Evolutionary conservation across 2,113 vertebrate genomes (phyloP), one percentile per base, ranked within the genome.

Genomic region (Rhagologus leucostigma): DNA sequence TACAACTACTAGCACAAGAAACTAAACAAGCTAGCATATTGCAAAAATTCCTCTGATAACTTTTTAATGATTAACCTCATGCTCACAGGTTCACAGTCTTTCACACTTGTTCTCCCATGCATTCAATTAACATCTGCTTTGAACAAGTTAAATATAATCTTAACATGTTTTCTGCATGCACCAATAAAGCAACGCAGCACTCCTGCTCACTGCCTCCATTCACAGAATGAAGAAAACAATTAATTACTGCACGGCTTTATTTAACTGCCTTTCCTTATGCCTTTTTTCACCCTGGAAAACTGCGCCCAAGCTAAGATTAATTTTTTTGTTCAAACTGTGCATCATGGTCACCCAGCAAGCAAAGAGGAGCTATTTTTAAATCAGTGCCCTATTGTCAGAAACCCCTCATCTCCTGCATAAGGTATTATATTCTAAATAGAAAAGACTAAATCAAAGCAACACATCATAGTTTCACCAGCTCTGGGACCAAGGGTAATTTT

Each of bases 1-100:
- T 62, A 50, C 95, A 95, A 97, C 96, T 97, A 97, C 96, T 83
- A 95, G 80, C 83, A 93, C 77, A 87, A 84, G 63, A 81, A 97
- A 77, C 73, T 59, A 89, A 97, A 96, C 91, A 92, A 97, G 82
- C 69, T 74, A 90, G 80, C 91, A 94, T 63, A 97, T n/a, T 84
- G 75, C 83, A 97, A 84, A 95, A 87, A 90, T 80, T 97, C 95
- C 95, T 98, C 88, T 79, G 90, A 87, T 89, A 60, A 42, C 49
- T 64, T 75, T 68, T 37, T 41, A 94, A 95, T 84, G n/a, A 94
- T 93, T 96, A 92, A 87, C 92, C 32, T 68, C 64, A 50, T 19
- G 32, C n/a, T 41, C 23, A 67, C 69, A 90, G 57, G 46, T 56
- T 94, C 44, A 35, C 2, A 89, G 73, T 44, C 64, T 56, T 82